A percentile compares a stretch with the other conserved stretches of the same genome.
phyloP scores from a whole-genome alignment of 2,888 invertebrate genomes.

The Andrena chrysosceles region DNA sequence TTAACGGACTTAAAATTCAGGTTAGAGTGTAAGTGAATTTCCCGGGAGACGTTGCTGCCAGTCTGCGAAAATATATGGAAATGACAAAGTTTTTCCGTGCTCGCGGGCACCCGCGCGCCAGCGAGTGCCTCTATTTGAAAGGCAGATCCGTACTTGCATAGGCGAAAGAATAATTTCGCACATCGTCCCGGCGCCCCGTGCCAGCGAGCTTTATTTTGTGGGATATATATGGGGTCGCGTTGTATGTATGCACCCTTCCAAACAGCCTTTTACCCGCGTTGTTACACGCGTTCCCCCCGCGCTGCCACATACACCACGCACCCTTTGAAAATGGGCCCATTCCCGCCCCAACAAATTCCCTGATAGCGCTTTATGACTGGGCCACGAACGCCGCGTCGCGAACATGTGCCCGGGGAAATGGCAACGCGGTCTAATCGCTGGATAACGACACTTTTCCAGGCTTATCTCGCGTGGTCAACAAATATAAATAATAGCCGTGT shows the following conservation, averaged over 20 bases:
- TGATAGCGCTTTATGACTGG: not conserved
- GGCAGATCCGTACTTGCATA: slow-evolving; percentile 66
- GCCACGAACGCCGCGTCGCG: not conserved
- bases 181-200: slow-evolving; percentile 32
- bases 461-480: not conserved
- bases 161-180: slow-evolving; percentile 72
- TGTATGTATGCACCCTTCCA: slow-evolving; percentile 1
- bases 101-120: slow-evolving; percentile 24
- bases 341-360: not conserved
- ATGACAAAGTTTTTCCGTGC: slow-evolving; percentile 70
- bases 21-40: slow-evolving; percentile 66
- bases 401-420: not conserved
- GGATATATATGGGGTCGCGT: not conserved
- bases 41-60: slow-evolving; percentile 56
- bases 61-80: slow-evolving; percentile 66
- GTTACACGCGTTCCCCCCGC: slow-evolving; percentile 2
- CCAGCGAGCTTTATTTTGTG: slow-evolving; percentile 43
- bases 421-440: not conserved
- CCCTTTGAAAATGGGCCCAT: not conserved
- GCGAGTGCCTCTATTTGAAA: slow-evolving; percentile 71
- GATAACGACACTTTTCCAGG: not conserved
- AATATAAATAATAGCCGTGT: too few species aligned
- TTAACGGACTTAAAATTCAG: slow-evolving; percentile 66
- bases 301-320: not conserved
- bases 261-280: slow-evolving; percentile 32